These are phyloP conservation scores for Crypturellus undulatus DNA, from an alignment of 2,113 vertebrate species.

Conservation along the genomic window DNA sequence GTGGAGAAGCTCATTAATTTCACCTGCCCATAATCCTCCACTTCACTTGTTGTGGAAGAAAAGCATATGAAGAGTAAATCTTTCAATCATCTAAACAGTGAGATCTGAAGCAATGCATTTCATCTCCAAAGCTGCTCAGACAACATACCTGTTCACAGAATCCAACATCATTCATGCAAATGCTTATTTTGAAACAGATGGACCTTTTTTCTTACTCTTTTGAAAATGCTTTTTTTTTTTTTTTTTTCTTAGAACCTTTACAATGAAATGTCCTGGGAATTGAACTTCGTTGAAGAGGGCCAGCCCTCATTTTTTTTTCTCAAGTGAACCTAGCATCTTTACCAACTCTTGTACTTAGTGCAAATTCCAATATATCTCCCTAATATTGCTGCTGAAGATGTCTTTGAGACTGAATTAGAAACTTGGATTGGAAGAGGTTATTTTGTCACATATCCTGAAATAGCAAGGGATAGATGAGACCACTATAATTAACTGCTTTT, in stretches of 20 bases:
- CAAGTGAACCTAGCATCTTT: neutral
- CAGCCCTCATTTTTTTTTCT: neutral
- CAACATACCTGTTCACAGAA: neutral
- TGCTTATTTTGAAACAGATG: neutral
- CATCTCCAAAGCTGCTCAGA: neutral
- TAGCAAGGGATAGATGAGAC: neutral
- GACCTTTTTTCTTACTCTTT: neutral
- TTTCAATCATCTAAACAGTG: neutral
- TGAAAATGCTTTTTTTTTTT: neutral
- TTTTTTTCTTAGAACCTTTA: neutral
- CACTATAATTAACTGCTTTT: neutral
- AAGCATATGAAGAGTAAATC: accelerated
- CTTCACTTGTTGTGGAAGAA: neutral
- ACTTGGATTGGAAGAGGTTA: neutral
- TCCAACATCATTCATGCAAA: neutral
- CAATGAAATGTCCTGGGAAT: neutral
- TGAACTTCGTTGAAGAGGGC: neutral
- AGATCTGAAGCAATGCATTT: neutral
- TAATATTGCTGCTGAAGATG: neutral
- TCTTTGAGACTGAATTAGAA: neutral
- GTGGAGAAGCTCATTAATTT: neutral
- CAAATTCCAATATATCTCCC: neutral
- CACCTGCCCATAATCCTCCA: neutral
- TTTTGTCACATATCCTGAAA: neutral
- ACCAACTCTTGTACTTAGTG: neutral